These are phyloP conservation scores for Thaumetopoea pityocampa DNA, from an alignment of 1,140 invertebrate genomes.

Conservation along the genomic window DNA sequence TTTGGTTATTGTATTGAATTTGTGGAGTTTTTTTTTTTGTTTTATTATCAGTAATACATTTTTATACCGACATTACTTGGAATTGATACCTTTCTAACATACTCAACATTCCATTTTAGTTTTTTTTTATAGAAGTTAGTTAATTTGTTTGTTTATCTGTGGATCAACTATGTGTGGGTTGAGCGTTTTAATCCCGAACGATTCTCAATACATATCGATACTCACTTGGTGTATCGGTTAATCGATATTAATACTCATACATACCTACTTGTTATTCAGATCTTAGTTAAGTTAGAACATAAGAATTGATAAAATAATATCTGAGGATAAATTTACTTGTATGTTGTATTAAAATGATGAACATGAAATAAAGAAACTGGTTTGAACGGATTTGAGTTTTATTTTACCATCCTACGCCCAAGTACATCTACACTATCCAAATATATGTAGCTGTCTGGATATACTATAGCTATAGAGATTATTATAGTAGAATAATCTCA, in stretches of 20 bases:
- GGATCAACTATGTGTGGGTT: constrained; percentile 16
- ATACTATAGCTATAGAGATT: too few relatives aligned
- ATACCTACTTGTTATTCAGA: constrained; percentile 58
- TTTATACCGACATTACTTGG: constrained; percentile 16
- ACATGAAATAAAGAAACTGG: constrained; percentile 74
- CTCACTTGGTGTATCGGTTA: constrained; percentile 10
- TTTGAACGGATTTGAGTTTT: constrained; percentile 62
- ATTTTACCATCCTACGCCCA: constrained; percentile 31
- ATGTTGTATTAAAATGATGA: constrained; percentile 75
- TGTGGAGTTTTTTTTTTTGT: constrained; percentile 16
- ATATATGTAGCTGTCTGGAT: too few relatives aligned
- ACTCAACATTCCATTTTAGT: constrained; percentile 13
- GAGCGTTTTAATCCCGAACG: constrained; percentile 16
- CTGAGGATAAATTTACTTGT: constrained; percentile 75
- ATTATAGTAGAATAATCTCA: too few relatives aligned
- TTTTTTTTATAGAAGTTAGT: constrained; percentile 13
- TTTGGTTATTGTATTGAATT: constrained; percentile 14
- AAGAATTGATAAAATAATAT: constrained; percentile 74
- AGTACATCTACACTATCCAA: too few relatives aligned
- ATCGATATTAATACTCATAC: constrained; percentile 21
- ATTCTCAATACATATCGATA: constrained; percentile 15
- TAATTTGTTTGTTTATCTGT: constrained; percentile 19
- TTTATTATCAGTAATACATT: constrained; percentile 9
- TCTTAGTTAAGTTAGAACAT: constrained; percentile 67
- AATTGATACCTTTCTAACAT: constrained; percentile 16